Percentiles rank a stretch among this genome's conserved stretches.
phyloP scores from a whole-genome alignment of 2,113 vertebrate species.

The Pogona vitticeps region DNA sequence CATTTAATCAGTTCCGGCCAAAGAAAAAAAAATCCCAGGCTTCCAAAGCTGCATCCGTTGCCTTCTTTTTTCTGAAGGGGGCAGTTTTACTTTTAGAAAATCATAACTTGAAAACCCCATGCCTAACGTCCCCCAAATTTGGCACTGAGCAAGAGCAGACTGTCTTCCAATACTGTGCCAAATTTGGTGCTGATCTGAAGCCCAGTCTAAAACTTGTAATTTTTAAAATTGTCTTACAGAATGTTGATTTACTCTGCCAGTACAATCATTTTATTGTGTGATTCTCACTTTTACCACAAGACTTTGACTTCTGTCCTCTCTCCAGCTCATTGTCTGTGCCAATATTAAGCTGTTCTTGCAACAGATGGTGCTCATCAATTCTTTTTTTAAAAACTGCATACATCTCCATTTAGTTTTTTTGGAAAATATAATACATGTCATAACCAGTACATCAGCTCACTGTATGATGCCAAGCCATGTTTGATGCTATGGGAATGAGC shows the following conservation, averaged over 20 bases:
- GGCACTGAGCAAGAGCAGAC: background rate
- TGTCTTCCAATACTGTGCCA: too few species aligned
- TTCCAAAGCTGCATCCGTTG: too few species aligned
- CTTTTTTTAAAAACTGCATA: slow-evolving; percentile 29
- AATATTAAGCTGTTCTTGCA: slow-evolving; percentile 26
- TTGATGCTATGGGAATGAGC: background rate
- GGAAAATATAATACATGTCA: background rate
- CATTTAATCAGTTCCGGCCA: too few species aligned
- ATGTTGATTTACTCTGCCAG: too few species aligned
- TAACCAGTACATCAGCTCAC: background rate
- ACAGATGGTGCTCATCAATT: slow-evolving; percentile 16
- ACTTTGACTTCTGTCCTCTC: slow-evolving; percentile 26
- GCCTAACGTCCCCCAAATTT: background rate
- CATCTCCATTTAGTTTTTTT: background rate
- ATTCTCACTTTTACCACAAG: slow-evolving; percentile 32
- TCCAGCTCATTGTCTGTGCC: slow-evolving; percentile 27
- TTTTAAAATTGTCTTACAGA: too few species aligned
- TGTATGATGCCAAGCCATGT: background rate
- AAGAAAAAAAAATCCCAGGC: too few species aligned
- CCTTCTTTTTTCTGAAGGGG: too few species aligned
- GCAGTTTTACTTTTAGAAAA: too few species aligned
- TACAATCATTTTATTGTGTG: background rate
- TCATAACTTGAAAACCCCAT: too few species aligned
- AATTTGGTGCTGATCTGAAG: too few species aligned
- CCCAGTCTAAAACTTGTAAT: too few species aligned